Conservation (phyloP, 2,888 invertebrate species). For the Aphidoletes aphidimyza region DNA sequence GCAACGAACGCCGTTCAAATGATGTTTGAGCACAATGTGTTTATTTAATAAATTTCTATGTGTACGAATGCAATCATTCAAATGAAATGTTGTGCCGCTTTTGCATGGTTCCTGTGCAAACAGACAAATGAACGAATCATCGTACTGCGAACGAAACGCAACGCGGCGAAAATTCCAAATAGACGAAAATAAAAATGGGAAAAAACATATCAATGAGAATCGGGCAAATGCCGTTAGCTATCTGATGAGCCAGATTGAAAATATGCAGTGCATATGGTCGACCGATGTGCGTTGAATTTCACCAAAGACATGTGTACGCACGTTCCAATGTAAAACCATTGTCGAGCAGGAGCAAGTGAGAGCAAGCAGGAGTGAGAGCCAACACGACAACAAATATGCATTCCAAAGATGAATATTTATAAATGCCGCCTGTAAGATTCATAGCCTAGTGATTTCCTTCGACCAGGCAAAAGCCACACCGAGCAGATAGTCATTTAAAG, state of each 20-base stretch:
- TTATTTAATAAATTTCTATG: conserved; percentile 36
- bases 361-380: too few relatives aligned
- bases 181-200: background rate
- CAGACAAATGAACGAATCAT: background rate
- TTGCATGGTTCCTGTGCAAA: background rate
- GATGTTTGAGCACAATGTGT: conserved; percentile 12
- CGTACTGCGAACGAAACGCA: too few relatives aligned
- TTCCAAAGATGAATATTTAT: background rate
- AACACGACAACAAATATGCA: background rate
- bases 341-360: too few relatives aligned
- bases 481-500: background rate
- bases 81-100: background rate
- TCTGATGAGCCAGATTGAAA: conserved; percentile 18
- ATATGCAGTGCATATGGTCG: background rate
- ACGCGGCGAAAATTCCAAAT: background rate
- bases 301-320: background rate
- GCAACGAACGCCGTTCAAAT: background rate
- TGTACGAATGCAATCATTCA: conserved; percentile 32
- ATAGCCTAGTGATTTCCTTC: background rate
- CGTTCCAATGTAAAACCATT: too few relatives aligned
- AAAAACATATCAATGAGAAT: background rate
- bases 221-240: background rate
- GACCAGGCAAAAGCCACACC: background rate
- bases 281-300: background rate
- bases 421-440: background rate